Percentiles rank a stretch among this genome's conserved stretches.
These are phyloP conservation scores for Napeogenes inachia DNA, from an alignment of 2,888 invertebrate genomes.

Conservation along the genomic window DNA sequence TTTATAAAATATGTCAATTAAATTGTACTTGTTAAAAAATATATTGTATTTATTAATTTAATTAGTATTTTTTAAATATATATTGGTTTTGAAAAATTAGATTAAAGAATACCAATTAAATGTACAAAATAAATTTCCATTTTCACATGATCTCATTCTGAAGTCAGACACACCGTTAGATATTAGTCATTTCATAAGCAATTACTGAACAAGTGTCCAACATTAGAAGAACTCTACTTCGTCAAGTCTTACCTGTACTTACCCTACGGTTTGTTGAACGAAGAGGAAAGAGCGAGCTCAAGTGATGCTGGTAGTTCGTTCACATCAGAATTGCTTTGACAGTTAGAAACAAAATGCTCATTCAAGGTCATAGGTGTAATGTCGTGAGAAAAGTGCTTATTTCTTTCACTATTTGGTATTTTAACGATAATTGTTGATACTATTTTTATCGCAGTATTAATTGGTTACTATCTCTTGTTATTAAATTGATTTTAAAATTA, in stretches of 20 bases:
- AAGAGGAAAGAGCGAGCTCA: slow-evolving; percentile 34
- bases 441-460: neutral
- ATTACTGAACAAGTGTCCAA: slow-evolving; percentile 51
- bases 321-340: slow-evolving; percentile 56
- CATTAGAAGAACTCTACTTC: slow-evolving; percentile 35
- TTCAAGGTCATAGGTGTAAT: slow-evolving; percentile 60
- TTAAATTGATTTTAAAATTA: too few relatives aligned
- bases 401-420: slow-evolving; percentile 19
- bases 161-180: slow-evolving; percentile 54
- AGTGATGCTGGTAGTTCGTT: slow-evolving; percentile 38
- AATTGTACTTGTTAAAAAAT: too few relatives aligned
- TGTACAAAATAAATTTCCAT: neutral
- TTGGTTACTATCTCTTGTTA: neutral
- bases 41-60: too few relatives aligned
- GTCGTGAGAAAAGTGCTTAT: slow-evolving; percentile 56
- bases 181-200: slow-evolving; percentile 59
- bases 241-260: slow-evolving; percentile 18
- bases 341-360: slow-evolving; percentile 59
- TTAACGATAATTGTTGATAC: slow-evolving; percentile 24
- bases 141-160: slow-evolving; percentile 19
- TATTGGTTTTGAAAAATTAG: too few relatives aligned
- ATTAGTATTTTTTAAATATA: too few relatives aligned
- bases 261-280: slow-evolving; percentile 14
- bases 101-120: too few relatives aligned
- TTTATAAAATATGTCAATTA: too few relatives aligned